Evolutionary conservation across 92 coral and sea anemone species (phyloP), one percentile per base, ranked within the genome.

Genomic region (Galaxea fascicularis): DNA sequence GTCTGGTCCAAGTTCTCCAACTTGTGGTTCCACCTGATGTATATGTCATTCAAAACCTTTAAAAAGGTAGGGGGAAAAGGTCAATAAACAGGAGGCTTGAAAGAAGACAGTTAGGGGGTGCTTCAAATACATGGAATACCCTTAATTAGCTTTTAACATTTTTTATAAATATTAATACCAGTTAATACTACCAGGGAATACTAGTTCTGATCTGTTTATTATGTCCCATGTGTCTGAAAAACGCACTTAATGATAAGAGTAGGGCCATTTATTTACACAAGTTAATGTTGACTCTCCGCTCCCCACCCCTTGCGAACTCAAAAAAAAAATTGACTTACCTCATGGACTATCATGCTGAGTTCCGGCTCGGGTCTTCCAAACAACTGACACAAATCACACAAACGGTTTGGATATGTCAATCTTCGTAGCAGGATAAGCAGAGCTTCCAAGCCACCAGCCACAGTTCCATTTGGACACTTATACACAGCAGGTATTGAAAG

Each of bases 311-410:
- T 21, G 26, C 65, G 26, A 58, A 58, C 27, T 20, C 29, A 60
- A 60, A 60, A 60, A 60, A 60, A 60, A 60, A n/a, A 21, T n/a
- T n/a, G n/a, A n/a, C n/a, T n/a, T 90, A 91, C 91, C 94, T 91
- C 91, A 65, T 91, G 89, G 60, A 82, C 82, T 67, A 91, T 91
- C 94, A 91, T 91, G 74, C 91, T 90, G 53, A 90, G 71, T 82
- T 86, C 93, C 16, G 93, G 88, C 80, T 86, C 88, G 22, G 91
- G 86, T 82, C 91, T 86, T 56, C 93, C 93, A 90, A 90, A 86
- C 70, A 86, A 53, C 73, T 51, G 85, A 73, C 91, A 86, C 69
- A 90, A 76, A 90, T 90, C 90, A 46, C 74, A 90, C 65, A 90
- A 74, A 44, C 88, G 93, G 86, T 90, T 90, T 24, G 93, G 88